A percentile compares a stretch with the other conserved stretches of the same genome.
phyloP scores from a whole-genome alignment of 1,140 invertebrate genomes.

The Cotesia typhae region DNA sequence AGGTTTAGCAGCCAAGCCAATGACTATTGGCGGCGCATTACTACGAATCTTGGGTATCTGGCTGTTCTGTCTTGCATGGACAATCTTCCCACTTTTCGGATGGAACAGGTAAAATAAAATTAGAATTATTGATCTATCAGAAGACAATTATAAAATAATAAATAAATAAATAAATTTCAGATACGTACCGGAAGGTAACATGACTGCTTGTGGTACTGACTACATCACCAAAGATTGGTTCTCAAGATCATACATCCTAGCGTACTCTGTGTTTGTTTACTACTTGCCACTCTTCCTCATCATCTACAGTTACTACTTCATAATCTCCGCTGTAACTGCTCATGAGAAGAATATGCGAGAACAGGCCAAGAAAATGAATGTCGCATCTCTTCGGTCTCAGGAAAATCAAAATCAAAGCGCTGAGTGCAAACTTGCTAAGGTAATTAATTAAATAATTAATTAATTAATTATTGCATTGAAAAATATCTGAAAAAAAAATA shows the following conservation, averaged over 20 bases:
- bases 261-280: constrained; percentile 73
- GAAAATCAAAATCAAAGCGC: constrained; percentile 71
- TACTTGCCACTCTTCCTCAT: constrained; percentile 73
- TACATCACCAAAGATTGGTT: constrained; percentile 74
- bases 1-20: constrained; percentile 72
- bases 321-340: constrained; percentile 45
- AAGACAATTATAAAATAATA: not conserved
- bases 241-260: constrained; percentile 72
- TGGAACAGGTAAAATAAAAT: constrained; percentile 69
- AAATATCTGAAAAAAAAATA: not conserved
- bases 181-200: constrained; percentile 80
- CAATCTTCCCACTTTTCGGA: constrained; percentile 74
- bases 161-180: constrained; percentile 43
- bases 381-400: constrained; percentile 71
- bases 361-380: constrained; percentile 77
- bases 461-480: not conserved
- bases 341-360: constrained; percentile 59
- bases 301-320: constrained; percentile 74
- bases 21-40: constrained; percentile 75
- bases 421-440: constrained; percentile 72
- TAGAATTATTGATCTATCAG: not conserved
- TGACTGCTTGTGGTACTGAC: constrained; percentile 83
- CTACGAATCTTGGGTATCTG: constrained; percentile 76
- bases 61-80: constrained; percentile 75
- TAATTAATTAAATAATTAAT: constrained; percentile 26